Conservation (phyloP, 2,888 invertebrate genomes). For the Aspidiotus destructor region DNA sequence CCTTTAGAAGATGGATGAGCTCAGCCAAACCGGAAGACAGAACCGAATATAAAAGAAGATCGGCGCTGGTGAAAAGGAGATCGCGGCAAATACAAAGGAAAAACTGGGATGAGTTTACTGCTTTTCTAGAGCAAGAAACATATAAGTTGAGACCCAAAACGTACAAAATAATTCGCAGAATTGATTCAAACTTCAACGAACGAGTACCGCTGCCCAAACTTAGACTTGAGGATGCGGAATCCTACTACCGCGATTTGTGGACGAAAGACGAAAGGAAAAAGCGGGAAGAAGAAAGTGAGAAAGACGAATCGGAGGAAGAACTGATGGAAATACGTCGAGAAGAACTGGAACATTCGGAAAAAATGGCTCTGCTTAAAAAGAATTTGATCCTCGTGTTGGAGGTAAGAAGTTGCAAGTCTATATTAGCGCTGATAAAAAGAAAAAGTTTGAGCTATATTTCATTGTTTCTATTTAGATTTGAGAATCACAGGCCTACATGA, state of each 20-base stretch:
- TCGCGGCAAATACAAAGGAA: conserved; percentile 8
- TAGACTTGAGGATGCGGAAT: not conserved
- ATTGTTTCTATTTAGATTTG: too few relatives aligned
- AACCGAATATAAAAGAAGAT: conserved; percentile 4
- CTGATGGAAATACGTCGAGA: not conserved
- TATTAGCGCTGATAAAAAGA: too few relatives aligned
- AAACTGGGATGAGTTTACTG: conserved; percentile 34
- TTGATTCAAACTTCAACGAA: not conserved
- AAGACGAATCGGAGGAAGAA: not conserved
- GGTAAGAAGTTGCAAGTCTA: too few relatives aligned
- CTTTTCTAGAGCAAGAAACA: conserved; percentile 1
- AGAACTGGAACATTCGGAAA: conserved; percentile 4
- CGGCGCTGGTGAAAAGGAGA: too few relatives aligned
- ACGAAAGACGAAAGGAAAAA: not conserved
- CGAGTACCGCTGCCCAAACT: conserved; percentile 4
- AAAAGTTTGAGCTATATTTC: too few relatives aligned
- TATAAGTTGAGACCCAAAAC: not conserved
- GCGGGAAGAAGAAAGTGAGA: conserved; percentile 1
- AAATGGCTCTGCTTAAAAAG: too few relatives aligned
- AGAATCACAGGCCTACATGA: too few relatives aligned
- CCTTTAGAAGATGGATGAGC: conserved; percentile 1
- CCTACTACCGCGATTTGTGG: conserved; percentile 1
- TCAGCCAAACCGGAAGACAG: conserved; percentile 4
- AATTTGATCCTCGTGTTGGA: too few relatives aligned
- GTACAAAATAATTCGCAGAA: not conserved